Evolutionary conservation across 2,113 vertebrate species (phyloP).

Genomic region (Zapus hudsonius): DNA sequence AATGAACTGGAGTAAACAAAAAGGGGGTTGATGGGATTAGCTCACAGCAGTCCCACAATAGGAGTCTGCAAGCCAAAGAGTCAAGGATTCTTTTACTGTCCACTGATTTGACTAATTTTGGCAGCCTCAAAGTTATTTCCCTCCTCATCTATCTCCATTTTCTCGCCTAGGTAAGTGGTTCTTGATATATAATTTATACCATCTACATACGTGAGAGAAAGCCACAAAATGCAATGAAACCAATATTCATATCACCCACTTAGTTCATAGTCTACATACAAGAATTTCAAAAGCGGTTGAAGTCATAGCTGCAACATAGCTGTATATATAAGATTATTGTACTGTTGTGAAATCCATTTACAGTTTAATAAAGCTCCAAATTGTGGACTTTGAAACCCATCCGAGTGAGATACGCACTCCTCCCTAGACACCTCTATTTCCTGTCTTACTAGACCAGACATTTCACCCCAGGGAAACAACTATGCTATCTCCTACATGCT

Average conservation of each 20-base stretch:
- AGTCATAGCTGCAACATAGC: not conserved
- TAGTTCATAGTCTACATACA: conserved; percentile 14
- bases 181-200: not conserved
- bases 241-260: not conserved
- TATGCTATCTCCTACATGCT: not conserved
- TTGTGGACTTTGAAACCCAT: not conserved
- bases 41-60: too few relatives aligned
- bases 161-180: not conserved
- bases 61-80: too few relatives aligned
- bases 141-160: too few relatives aligned
- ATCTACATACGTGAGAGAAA: not conserved
- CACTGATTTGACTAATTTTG: too few relatives aligned
- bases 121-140: too few relatives aligned
- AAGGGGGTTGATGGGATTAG: too few relatives aligned
- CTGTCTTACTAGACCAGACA: not conserved
- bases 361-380: conserved; percentile 5
- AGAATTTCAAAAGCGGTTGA: not conserved
- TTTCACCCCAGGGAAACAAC: not conserved
- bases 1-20: too few relatives aligned
- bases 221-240: conserved; percentile 24
- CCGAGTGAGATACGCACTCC: not conserved
- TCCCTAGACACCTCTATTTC: not conserved
- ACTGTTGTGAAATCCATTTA: conserved; percentile 38
- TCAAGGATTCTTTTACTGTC: too few relatives aligned
- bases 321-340: not conserved